phyloP scores from a whole-genome alignment of 23 tunicate species.

The Styela clava region DNA sequence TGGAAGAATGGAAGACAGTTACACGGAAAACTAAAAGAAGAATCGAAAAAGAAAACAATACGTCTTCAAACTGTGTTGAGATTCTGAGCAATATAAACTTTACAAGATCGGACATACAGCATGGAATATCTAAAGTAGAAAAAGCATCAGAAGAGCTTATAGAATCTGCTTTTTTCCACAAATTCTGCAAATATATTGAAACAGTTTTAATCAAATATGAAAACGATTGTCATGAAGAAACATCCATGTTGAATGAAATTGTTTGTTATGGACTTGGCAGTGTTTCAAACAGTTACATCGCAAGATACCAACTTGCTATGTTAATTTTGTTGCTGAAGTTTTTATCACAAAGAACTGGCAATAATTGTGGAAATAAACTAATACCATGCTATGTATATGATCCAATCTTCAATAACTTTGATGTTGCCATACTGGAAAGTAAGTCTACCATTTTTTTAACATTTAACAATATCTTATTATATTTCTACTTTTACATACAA shows the following conservation, averaged over 20 bases:
- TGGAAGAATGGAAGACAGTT: slow-evolving; percentile 22
- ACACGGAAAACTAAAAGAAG: slow-evolving; percentile 2
- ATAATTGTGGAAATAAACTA: too few relatives aligned
- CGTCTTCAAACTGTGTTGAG: neutral
- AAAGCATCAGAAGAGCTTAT: slow-evolving; percentile 12
- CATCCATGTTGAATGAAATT: slow-evolving; percentile 3
- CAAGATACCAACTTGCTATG: slow-evolving; percentile 45
- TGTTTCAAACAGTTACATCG: slow-evolving; percentile 5
- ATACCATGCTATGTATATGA: slow-evolving; percentile 34
- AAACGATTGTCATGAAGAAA: neutral
- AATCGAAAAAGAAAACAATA: neutral
- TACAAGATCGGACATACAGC: neutral
- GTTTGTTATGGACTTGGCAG: slow-evolving; percentile 67
- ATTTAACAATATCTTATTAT: too few relatives aligned
- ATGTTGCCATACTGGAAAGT: slow-evolving; percentile 26
- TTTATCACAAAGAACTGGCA: neutral
- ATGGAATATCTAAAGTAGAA: neutral
- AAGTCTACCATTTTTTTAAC: neutral
- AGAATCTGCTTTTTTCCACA: neutral
- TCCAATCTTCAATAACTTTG: slow-evolving; percentile 36
- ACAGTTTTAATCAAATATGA: neutral
- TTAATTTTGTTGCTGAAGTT: slow-evolving; percentile 15
- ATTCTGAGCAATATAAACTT: too few relatives aligned
- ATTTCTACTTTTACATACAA: too few relatives aligned
- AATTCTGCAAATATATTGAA: neutral